Conservation (phyloP, 2,888 invertebrate genomes). For the Epistrophe eligans region DNA sequence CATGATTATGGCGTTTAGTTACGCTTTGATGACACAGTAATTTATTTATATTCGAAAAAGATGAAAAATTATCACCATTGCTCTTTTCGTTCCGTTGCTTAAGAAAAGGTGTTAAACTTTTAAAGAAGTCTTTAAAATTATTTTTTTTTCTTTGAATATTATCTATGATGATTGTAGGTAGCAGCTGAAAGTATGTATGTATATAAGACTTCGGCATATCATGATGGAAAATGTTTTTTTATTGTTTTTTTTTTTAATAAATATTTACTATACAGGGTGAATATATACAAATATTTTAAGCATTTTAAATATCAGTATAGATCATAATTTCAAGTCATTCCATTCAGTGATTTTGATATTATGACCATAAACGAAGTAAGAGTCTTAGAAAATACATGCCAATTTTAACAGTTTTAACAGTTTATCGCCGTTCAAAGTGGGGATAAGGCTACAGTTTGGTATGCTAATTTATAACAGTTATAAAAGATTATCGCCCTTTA, state of each 20-base stretch:
- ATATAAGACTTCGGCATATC: neutral
- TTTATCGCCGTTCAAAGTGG: no score
- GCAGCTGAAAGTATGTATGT: slow-evolving; percentile 7
- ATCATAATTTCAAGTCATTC: no score
- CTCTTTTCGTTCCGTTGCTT: slow-evolving; percentile 59
- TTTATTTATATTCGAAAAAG: slow-evolving; percentile 74
- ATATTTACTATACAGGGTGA: slow-evolving; percentile 1
- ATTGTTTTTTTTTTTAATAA: no score
- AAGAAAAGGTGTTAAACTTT: slow-evolving; percentile 75
- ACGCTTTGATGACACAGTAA: slow-evolving; percentile 84
- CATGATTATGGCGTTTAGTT: slow-evolving; percentile 81
- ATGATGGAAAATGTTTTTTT: neutral
- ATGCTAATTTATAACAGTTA: no score
- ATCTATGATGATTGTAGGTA: slow-evolving; percentile 37
- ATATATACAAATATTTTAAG: no score
- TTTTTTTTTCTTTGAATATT: slow-evolving; percentile 19
- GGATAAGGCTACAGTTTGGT: no score
- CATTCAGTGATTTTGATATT: no score
- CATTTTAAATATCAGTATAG: no score
- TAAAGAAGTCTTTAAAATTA: slow-evolving; percentile 20
- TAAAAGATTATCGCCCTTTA: no score
- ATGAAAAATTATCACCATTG: slow-evolving; percentile 73
- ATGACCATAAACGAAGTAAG: no score
- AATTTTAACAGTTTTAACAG: no score
- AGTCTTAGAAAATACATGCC: no score